Base-by-base conservation (phyloP, 2,888 invertebrate genomes). In the Torymus auratus region DNA sequence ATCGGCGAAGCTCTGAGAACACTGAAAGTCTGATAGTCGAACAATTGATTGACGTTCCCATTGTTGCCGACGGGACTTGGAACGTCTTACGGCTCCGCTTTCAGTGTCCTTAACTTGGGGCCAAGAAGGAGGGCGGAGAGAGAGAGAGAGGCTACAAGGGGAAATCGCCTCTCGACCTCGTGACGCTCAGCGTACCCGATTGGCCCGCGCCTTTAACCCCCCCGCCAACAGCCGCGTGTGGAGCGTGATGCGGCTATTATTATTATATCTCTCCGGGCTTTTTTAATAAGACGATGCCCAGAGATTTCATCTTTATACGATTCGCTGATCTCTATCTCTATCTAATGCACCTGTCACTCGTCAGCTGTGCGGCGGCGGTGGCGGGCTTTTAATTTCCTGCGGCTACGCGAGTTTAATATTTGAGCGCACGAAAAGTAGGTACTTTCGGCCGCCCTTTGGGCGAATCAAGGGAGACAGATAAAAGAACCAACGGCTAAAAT, bases 11-110 rank as follows among this genome's bases (percentile, higher is more conserved):
- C 69, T 81, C 64, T 78, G 80, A 80, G 83, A 82, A 81, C 82
- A 58, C 75, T 74, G 41, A 65, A 69, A 78, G 69, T 53, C 73
- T 60, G 52, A 77, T 81, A 78, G 83, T 69, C 72, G 85, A 86
- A 86, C 86, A 86, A 86, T 86, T 81, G 85, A 84, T 83, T 83
- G 84, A 84, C 85, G 84, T 83, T 80, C 65, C 82, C 79, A 84
- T 85, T 86, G 84, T 86, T 83, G 78, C 75, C 53, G 75, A 23
- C 76, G 28, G 72, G 78, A 65, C 76, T 75, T 67, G 65, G 55
- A 68, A 74, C 81, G 82, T 80, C 85, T 84, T 84, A 71, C 69
- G 53, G 28, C 52, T 70, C 75, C 14, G 65, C 58, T 23, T 53
- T 72, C 84, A 82, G 80, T 84, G 85, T 85, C 85, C 85, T 86